Base-by-base conservation (phyloP, 2,797 vertebrate genomes). In the Anas bahamensis region DNA sequence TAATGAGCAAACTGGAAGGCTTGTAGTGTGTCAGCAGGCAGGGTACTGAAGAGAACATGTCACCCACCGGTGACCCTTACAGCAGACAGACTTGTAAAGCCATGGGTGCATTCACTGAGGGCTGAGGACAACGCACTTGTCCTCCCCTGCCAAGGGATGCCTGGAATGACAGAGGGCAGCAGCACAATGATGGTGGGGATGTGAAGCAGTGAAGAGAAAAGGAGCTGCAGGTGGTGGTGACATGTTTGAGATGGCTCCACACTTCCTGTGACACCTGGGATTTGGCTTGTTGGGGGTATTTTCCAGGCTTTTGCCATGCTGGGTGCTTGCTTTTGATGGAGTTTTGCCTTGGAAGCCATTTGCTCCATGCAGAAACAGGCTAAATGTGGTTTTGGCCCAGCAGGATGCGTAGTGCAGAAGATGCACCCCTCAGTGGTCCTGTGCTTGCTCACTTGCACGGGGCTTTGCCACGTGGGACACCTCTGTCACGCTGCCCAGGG, bases 381-480 rank as follows among this genome's bases (percentile, higher is more conserved):
- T 42, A 42, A 61, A 56, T 26, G 12, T 26, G 1, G 4, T 24
- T 86, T 68, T 61, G 77, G 35, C n/a, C 4, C 1, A 31, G 55
- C 24, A 37, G 55, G 66, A 17, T 6, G 17, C 12, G 23, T 1
- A 4, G 24, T 42, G 48, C 0, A 1, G 63, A 42, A 63, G 18
- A 9, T 71, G 11, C 4, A 22, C 9, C 66, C 26, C 17, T 37
- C 59, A 24, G 13, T 78, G 24, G 6, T 72, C 37, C 63, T 68
- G 41, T 3, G 2, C 15, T 26, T 4, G 2, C 37, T 16, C 3
- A 0, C 31, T 37, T 0, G 0, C 2, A 11, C 31, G 26, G 68
- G 57, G 69, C 64, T 88, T 37, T 59, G 7, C 16, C 10, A 2
- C 2, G 0, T 2, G 2, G 2, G 37, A 2, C 57, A 13, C 31